A percentile compares a stretch with the other conserved stretches of the same genome.
Evolutionary conservation across 1,140 invertebrate species (phyloP).

Genomic region (Drosophila athabasca): DNA sequence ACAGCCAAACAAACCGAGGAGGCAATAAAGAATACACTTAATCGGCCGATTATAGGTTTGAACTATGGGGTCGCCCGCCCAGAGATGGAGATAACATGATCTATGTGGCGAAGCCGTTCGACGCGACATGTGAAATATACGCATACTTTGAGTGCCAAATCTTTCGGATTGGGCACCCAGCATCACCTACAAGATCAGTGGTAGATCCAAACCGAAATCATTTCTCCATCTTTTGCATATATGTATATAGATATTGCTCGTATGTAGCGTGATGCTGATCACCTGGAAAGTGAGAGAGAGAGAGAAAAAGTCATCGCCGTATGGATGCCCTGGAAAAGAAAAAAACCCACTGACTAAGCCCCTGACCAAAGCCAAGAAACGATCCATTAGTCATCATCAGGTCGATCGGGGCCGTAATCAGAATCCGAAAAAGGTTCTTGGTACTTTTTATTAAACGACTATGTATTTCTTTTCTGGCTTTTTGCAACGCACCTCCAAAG

Average conservation of each 20-base stretch:
- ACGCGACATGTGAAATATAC: too few species aligned
- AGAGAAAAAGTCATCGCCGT: conserved; percentile 23
- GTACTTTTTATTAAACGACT: conserved; percentile 9
- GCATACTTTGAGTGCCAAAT: background rate
- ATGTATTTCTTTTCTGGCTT: conserved; percentile 25
- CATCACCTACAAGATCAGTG: background rate
- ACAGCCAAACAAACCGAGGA: conserved; percentile 18
- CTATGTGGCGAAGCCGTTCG: background rate
- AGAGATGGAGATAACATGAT: conserved; percentile 30
- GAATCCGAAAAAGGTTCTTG: conserved; percentile 45
- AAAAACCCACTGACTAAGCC: conserved; percentile 71
- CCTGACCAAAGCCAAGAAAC: conserved; percentile 41
- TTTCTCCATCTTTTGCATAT: conserved; percentile 1
- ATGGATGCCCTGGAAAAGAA: conserved; percentile 30
- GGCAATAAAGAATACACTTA: conserved; percentile 29
- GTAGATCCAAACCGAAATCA: conserved; percentile 23
- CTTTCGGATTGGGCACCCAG: too few species aligned
- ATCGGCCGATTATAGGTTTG: conserved; percentile 11
- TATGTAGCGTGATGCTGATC: conserved; percentile 12
- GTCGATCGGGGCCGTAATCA: conserved; percentile 44
- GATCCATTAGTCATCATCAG: conserved; percentile 76
- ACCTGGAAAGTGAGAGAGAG: conserved; percentile 20
- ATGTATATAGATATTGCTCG: too few species aligned
- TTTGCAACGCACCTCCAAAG: conserved; percentile 65
- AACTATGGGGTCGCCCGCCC: background rate